Conservation (phyloP, 2,797 vertebrate species). For the Sebastes kiyomatsui region DNA sequence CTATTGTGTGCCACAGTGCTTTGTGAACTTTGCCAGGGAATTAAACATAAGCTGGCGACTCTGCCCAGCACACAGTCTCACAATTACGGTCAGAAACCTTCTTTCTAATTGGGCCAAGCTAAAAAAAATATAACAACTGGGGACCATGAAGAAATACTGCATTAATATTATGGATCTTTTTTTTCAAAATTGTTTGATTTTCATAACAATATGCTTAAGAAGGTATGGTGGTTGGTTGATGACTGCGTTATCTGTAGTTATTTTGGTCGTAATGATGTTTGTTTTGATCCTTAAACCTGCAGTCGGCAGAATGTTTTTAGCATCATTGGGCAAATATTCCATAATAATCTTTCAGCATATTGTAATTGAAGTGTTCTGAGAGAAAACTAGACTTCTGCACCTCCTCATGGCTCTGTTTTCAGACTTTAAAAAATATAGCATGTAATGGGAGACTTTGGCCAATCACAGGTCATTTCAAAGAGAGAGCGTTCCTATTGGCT, state of each 20-base stretch:
- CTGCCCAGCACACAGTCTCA: conserved; percentile 3
- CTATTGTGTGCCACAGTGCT: conserved; percentile 34
- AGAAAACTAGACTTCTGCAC: too few species aligned
- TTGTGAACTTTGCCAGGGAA: conserved; percentile 43
- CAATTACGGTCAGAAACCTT: not conserved
- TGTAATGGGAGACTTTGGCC: too few species aligned
- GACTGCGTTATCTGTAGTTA: not conserved
- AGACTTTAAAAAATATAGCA: too few species aligned
- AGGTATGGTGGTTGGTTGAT: not conserved
- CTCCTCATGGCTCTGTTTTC: too few species aligned
- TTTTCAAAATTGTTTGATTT: not conserved
- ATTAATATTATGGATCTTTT: not conserved
- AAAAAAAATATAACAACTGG: not conserved
- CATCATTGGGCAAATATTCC: too few species aligned
- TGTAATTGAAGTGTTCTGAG: too few species aligned
- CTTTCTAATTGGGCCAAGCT: not conserved
- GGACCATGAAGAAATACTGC: not conserved
- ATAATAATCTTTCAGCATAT: too few species aligned
- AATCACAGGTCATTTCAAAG: too few species aligned
- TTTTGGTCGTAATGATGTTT: not conserved
- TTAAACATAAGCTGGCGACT: conserved; percentile 32
- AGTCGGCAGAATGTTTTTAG: accelerated
- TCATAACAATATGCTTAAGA: not conserved
- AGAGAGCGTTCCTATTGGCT: too few species aligned
- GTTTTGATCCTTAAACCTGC: not conserved